These are phyloP conservation scores for Phyllostomus hastatus DNA, from an alignment of 2,113 vertebrate genomes.

Conservation along the genomic window DNA sequence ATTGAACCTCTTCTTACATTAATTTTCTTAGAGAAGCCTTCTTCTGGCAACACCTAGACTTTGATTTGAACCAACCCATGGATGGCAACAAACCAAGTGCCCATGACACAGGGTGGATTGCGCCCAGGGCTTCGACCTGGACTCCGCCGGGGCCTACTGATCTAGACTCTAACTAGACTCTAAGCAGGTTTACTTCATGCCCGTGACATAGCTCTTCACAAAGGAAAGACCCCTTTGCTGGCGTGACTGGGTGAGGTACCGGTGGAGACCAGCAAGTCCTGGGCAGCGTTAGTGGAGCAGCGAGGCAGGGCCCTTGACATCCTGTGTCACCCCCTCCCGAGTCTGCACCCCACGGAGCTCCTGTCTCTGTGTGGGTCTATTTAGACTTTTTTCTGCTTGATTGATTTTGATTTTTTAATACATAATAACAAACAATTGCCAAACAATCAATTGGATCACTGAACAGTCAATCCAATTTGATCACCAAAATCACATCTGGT, in stretches of 20 bases:
- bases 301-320: not conserved
- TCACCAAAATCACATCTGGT: slow-evolving; percentile 52
- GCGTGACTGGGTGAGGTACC: not conserved
- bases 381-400: not conserved
- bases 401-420: slow-evolving; percentile 57
- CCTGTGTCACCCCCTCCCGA: not conserved
- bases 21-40: slow-evolving; percentile 8
- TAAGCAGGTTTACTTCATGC: not conserved
- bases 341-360: not conserved
- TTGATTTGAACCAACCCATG: not conserved
- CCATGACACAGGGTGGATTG: not conserved
- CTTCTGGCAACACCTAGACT: not conserved
- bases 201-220: not conserved
- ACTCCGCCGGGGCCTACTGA: not conserved
- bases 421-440: slow-evolving; percentile 46
- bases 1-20: not conserved
- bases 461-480: slow-evolving; percentile 31
- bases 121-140: not conserved
- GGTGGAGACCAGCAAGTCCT: not conserved
- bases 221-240: not conserved
- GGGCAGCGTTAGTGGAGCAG: not conserved
- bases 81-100: not conserved
- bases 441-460: slow-evolving; percentile 57
- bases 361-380: not conserved
- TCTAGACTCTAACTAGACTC: not conserved